Evolutionary conservation across 2,113 vertebrate genomes (phyloP).

Genomic region (Kryptolebias marmoratus): DNA sequence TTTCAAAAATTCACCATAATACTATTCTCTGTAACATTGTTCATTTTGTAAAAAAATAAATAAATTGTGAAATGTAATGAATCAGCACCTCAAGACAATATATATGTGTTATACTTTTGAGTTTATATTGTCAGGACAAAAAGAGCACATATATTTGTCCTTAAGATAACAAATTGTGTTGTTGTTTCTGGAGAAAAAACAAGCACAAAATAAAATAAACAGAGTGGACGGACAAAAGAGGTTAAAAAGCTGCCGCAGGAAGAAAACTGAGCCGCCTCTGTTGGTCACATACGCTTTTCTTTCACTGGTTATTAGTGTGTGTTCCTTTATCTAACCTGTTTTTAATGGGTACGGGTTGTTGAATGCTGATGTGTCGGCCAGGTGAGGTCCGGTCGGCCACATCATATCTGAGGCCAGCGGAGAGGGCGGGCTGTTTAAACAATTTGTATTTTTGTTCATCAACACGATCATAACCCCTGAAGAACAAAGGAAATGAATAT

Average conservation of each 20-base stretch:
- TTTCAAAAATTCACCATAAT: conserved; percentile 68
- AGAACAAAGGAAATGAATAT: conserved; percentile 78
- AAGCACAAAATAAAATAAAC: background rate
- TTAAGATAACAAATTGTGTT: background rate
- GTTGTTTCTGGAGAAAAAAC: background rate
- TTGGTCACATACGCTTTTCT: background rate
- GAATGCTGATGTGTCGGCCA: conserved; percentile 50
- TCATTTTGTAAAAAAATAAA: background rate
- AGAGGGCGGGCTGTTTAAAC: conserved; percentile 57
- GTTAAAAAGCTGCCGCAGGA: background rate
- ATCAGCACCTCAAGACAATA: conserved; percentile 55
- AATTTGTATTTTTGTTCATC: conserved; percentile 49
- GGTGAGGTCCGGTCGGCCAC: conserved; percentile 41
- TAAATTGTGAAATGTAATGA: conserved; percentile 5
- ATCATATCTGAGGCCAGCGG: conserved; percentile 34
- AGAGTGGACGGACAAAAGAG: background rate
- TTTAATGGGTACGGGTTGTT: conserved; percentile 37
- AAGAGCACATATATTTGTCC: conserved; percentile 2
- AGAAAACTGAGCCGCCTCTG: background rate
- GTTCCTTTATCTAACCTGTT: conserved; percentile 41
- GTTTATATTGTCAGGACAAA: background rate
- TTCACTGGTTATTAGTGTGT: conserved; percentile 25
- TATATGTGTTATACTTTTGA: conserved; percentile 17
- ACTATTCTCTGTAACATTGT: conserved; percentile 63
- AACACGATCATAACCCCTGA: conserved; percentile 71